Evolutionary conservation across 1,140 invertebrate genomes (phyloP), one percentile per base, ranked within the genome.

Genomic region (Ganaspis sp.): DNA sequence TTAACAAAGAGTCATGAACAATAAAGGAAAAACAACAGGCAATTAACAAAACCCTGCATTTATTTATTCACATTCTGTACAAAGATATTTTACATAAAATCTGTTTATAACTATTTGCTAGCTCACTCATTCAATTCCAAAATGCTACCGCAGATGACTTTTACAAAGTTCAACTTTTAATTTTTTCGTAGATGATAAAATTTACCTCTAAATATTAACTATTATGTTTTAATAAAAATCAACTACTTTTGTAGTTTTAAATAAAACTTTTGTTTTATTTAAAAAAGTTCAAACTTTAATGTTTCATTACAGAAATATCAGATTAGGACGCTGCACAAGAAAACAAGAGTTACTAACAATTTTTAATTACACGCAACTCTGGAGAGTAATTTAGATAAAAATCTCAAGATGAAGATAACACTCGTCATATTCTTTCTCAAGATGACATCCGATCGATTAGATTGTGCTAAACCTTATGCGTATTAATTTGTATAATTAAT

Each of bases 11-110:
- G n/a, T n/a, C n/a, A n/a, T n/a, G n/a, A n/a, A 17, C 3, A 5
- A 1, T n/a, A 17, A 17, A n/a, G 17, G 5, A 15, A 45, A n/a
- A 49, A 49, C 3, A n/a, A 49, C 6, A 29, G 54, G 21, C n/a
- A 23, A 64, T n/a, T 88, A 90, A 90, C 87, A 89, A 91, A 90
- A 90, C 87, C 89, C 88, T 88, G 75, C 84, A 83, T 88, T 87
- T 87, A 86, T 90, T 90, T 88, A 90, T 89, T 90, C 88, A 90
- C 87, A 90, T 89, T 87, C 87, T 91, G 89, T 91, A 91, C 90
- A 91, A 90, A 88, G 84, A 85, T 90, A 91, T 91, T 89, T 90
- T 91, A 91, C 90, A 90, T 86, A 86, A 89, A 87, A 84, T 85
- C 76, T 76, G 80, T 81, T 77, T 77, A 75, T 76, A 78, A 77